Evolutionary conservation across 2,888 invertebrate genomes (phyloP).

Genomic region (Drosophila siamana): DNA sequence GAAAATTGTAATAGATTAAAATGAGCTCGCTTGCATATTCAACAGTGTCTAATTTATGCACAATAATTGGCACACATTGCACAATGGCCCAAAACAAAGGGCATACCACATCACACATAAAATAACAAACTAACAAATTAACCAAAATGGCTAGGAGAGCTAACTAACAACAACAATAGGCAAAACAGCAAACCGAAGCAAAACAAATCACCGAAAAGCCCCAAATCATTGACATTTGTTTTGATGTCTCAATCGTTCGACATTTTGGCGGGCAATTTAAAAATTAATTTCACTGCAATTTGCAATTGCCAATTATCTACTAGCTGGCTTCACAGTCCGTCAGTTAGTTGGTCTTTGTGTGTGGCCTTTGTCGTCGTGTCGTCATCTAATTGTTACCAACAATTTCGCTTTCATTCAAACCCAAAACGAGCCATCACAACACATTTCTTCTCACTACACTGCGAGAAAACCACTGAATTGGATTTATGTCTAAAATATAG

Average conservation of each 20-base stretch:
- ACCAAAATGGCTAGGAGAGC: conserved; percentile 2
- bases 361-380: conserved; percentile 71
- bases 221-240: conserved; percentile 74
- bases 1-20: conserved; percentile 24
- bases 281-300: conserved; percentile 78
- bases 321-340: conserved; percentile 19
- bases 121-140: conserved; percentile 32
- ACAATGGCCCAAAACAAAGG: conserved; percentile 59
- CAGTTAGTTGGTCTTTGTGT: conserved; percentile 40
- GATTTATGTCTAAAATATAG: not conserved
- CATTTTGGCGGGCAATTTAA: conserved; percentile 78
- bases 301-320: conserved; percentile 64
- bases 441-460: conserved; percentile 15
- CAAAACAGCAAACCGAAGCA: conserved; percentile 17
- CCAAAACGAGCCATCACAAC: conserved; percentile 9
- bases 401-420: conserved; percentile 68
- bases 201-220: conserved; percentile 33
- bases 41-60: conserved; percentile 70
- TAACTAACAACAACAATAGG: conserved; percentile 10
- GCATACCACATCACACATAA: conserved; percentile 32
- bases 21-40: conserved; percentile 61
- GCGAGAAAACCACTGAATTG: not conserved
- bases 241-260: conserved; percentile 72
- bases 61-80: conserved; percentile 74
- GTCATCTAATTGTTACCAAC: conserved; percentile 68